Percentiles rank a stretch among this genome's conserved stretches.
Conservation (phyloP, 2,888 invertebrate species). For the Linyphia triangularis region DNA sequence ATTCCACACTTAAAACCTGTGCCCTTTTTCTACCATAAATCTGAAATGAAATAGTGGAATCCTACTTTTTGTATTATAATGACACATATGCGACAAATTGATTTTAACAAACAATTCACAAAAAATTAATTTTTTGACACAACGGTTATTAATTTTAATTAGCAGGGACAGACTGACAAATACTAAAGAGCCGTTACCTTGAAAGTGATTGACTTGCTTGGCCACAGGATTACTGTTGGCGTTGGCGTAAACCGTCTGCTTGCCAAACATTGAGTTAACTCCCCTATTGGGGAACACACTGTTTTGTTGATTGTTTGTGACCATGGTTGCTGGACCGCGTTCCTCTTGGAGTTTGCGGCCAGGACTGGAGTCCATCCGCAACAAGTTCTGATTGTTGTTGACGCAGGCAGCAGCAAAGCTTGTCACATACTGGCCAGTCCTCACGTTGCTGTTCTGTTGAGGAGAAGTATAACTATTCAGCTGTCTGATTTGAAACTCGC, state of each 20-base stretch:
- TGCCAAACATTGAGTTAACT: not conserved
- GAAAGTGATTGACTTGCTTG: not conserved
- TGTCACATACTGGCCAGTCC: constrained; percentile 12
- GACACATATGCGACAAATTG: too few relatives aligned
- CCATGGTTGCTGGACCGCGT: not conserved
- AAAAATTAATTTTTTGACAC: too few relatives aligned
- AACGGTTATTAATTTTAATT: constrained; percentile 4
- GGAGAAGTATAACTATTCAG: not conserved
- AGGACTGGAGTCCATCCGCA: not conserved
- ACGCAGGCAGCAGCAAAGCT: not conserved
- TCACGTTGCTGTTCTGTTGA: not conserved
- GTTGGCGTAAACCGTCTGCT: not conserved
- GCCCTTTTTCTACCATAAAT: too few relatives aligned
- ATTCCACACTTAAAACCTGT: too few relatives aligned
- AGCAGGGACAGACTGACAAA: not conserved
- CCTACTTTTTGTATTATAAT: too few relatives aligned
- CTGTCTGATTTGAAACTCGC: constrained; percentile 8
- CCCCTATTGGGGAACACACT: constrained; percentile 9
- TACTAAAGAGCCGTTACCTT: not conserved
- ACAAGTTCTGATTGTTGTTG: not conserved
- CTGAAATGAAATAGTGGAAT: too few relatives aligned
- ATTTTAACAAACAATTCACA: too few relatives aligned
- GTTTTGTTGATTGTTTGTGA: constrained; percentile 16
- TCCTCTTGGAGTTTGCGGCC: not conserved
- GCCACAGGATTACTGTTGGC: not conserved